Conservation (phyloP, 2,113 vertebrate species). For the Sapajus apella region DNA sequence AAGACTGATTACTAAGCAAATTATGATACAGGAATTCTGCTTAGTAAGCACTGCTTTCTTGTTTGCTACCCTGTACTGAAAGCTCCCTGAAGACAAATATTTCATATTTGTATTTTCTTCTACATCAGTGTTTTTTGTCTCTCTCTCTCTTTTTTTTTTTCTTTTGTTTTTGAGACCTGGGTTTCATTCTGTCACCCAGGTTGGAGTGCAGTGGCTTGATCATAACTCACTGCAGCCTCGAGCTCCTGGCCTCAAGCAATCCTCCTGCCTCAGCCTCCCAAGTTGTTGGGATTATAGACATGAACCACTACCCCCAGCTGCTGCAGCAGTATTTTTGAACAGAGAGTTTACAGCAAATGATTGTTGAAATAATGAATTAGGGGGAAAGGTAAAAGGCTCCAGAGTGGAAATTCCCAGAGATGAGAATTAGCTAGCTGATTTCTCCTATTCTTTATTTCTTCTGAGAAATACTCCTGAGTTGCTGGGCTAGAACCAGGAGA, state of each 20-base stretch:
- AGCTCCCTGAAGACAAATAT: not conserved
- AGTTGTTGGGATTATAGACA: not conserved
- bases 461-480: not conserved
- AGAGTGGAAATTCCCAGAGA: slow-evolving; percentile 24
- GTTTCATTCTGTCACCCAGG: not conserved
- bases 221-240: not conserved
- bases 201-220: not conserved
- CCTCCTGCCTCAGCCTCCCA: not conserved
- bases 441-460: not conserved
- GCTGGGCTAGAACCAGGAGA: not conserved
- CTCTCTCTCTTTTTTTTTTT: not conserved
- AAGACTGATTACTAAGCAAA: not conserved
- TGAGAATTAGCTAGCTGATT: not conserved
- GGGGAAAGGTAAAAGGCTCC: not conserved
- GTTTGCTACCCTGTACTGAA: not conserved
- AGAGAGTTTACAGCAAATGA: not conserved
- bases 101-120: slow-evolving; percentile 10
- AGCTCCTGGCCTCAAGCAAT: not conserved
- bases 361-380: not conserved
- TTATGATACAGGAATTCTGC: not conserved
- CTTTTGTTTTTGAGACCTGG: not conserved
- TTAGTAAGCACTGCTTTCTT: not conserved
- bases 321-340: not conserved
- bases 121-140: not conserved
- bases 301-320: not conserved